These are phyloP conservation scores for Oriolus oriolus DNA, from an alignment of 2,113 vertebrate genomes.

Conservation along the genomic window DNA sequence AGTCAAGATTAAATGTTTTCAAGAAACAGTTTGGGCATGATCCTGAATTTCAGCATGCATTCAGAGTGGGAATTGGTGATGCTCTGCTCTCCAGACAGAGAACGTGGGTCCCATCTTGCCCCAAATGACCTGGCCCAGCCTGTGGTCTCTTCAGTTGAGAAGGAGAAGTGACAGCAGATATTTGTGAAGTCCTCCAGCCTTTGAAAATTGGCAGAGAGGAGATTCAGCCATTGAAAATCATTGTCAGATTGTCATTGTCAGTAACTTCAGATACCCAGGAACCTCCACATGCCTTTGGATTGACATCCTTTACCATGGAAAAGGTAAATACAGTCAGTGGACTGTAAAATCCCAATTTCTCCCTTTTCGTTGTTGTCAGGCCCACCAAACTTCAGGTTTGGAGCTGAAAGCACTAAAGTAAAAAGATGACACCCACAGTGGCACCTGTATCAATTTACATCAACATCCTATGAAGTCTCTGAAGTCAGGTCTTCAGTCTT, in stretches of 20 bases:
- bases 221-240: not conserved
- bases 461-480: accelerated
- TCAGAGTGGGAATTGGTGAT: not conserved
- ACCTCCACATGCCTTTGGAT: not conserved
- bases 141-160: not conserved
- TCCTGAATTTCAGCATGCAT: not conserved
- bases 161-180: not conserved
- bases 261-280: not conserved
- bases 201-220: not conserved
- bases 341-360: not conserved
- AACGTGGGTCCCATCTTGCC: not conserved
- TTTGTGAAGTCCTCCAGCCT: not conserved
- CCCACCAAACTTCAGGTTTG: not conserved
- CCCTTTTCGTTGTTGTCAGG: not conserved
- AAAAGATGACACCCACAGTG: not conserved
- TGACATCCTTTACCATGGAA: not conserved
- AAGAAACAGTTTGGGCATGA: not conserved
- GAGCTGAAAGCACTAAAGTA: not conserved
- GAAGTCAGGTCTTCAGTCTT: not conserved
- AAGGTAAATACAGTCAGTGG: not conserved
- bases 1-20: not conserved
- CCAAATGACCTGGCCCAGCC: not conserved
- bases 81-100: not conserved
- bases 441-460: not conserved
- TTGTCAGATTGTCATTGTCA: not conserved